Evolutionary conservation across 2,797 vertebrate genomes (phyloP), one percentile per base, ranked within the genome.

Genomic region (Syngnathus acus): DNA sequence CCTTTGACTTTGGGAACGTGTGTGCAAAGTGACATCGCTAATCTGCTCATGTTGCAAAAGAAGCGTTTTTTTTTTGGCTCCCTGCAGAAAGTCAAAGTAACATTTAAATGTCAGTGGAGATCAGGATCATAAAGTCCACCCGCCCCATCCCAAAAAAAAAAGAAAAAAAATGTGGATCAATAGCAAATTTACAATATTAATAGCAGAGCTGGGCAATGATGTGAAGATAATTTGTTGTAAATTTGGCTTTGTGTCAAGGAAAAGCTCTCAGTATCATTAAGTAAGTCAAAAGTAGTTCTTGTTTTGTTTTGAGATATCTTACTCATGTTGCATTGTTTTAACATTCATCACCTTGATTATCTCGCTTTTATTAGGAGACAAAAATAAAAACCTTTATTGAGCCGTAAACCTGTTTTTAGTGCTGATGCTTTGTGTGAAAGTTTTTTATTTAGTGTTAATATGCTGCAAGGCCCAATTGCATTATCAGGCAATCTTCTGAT

Each of bases 41-140:
- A 76, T 75, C 54, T 57, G 6, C 40, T 63, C 73, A 54, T 68
- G 59, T 69, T 75, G 81, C 59, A 70, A 74, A 74, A 76, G 65
- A 74, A 64, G 60, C 66, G 66, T 77, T 78, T 17, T 71, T 66
- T 72, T 68, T 78, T 39, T 23, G 0, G 32, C 32, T 32, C 32
- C 32, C 32, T 2, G 61, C 64, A 76, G 59, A 62, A 74, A 66
- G 71, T 54, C 68, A 32, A 47, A 21, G 72, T 69, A 75, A 53
- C 67, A 71, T 77, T 84, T 78, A 82, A 87, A 87, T 84, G 83
- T 83, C 84, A 84, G 71, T 62, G 68, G 38, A 68, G 74, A 71
- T 60, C 16, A 64, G 19, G 13, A 50, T 38, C 14, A 17, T 64
- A 21, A 19, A 6, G 39, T 47, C 26, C 32, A 32, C 32, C 32